phyloP scores from a whole-genome alignment of 2,797 vertebrate genomes.

The Microhierax caerulescens region DNA sequence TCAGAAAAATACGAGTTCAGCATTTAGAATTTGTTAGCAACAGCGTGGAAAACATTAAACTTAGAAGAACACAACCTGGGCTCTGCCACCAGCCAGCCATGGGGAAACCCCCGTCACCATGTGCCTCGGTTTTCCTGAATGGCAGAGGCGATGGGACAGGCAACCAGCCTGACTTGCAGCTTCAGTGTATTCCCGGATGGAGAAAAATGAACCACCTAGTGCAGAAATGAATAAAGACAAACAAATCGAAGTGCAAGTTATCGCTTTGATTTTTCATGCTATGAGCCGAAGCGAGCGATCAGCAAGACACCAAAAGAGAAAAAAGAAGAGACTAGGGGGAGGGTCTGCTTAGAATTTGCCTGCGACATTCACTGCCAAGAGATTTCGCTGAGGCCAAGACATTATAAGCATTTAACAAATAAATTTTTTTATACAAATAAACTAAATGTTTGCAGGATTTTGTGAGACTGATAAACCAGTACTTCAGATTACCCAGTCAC shows the following conservation, averaged over 20 bases:
- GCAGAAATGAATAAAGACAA: neutral
- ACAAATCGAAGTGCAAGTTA: neutral
- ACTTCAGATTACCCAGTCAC: neutral
- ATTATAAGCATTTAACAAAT: neutral
- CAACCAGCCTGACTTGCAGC: neutral
- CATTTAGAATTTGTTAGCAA: neutral
- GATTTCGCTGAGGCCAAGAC: neutral
- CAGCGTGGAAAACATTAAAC: neutral
- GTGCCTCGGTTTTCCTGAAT: accelerated
- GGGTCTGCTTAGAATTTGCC: neutral
- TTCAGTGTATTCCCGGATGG: neutral
- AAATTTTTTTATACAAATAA: neutral
- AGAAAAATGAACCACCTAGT: neutral
- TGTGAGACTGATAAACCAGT: neutral
- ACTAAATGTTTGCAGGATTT: neutral
- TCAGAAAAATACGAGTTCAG: neutral
- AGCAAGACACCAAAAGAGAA: neutral
- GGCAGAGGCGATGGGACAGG: neutral
- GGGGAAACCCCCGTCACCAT: neutral
- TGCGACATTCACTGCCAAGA: neutral
- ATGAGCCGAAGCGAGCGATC: neutral
- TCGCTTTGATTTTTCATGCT: neutral
- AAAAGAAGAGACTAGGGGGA: neutral
- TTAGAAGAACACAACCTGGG: neutral
- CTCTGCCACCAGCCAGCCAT: neutral